Percentiles rank a stretch among this genome's conserved stretches.
Evolutionary conservation across 2,888 invertebrate genomes (phyloP).

Genomic region (Meteorus cinctellus): DNA sequence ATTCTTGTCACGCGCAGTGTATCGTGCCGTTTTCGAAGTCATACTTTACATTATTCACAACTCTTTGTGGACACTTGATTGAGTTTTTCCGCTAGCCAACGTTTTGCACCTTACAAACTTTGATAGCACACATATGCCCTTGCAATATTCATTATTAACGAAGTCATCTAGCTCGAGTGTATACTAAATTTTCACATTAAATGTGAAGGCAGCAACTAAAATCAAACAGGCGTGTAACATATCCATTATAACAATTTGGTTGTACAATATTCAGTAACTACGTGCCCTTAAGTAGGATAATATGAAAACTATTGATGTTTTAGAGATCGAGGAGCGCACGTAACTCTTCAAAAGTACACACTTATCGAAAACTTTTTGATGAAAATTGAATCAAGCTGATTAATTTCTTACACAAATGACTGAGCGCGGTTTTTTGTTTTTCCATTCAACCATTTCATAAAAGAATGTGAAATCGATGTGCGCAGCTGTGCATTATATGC

Average conservation of each 20-base stretch:
- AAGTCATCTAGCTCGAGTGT: too few relatives aligned
- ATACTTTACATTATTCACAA: slow-evolving; percentile 52
- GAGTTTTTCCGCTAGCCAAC: slow-evolving; percentile 27
- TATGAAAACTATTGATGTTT: too few relatives aligned
- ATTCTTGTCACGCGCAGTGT: slow-evolving; percentile 52
- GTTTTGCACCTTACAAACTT: slow-evolving; percentile 12
- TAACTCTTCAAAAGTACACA: too few relatives aligned
- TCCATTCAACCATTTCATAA: not conserved
- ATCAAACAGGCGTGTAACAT: not conserved
- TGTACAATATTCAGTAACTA: too few relatives aligned
- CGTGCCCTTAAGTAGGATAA: too few relatives aligned
- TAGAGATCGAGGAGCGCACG: too few relatives aligned
- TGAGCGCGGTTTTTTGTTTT: not conserved
- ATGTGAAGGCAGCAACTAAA: too few relatives aligned
- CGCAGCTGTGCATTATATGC: not conserved
- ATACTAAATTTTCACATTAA: too few relatives aligned
- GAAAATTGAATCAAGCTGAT: too few relatives aligned
- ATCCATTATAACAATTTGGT: not conserved
- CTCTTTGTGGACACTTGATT: slow-evolving; percentile 31
- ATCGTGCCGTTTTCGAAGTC: slow-evolving; percentile 48
- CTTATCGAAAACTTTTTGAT: too few relatives aligned
- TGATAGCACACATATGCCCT: not conserved
- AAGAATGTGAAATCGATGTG: slow-evolving; percentile 11
- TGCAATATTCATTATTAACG: too few relatives aligned
- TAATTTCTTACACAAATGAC: too few relatives aligned